A percentile compares a stretch with the other conserved stretches of the same genome.
Conservation (phyloP, 2,797 vertebrate species). For the Neosilurus mollespiculum region DNA sequence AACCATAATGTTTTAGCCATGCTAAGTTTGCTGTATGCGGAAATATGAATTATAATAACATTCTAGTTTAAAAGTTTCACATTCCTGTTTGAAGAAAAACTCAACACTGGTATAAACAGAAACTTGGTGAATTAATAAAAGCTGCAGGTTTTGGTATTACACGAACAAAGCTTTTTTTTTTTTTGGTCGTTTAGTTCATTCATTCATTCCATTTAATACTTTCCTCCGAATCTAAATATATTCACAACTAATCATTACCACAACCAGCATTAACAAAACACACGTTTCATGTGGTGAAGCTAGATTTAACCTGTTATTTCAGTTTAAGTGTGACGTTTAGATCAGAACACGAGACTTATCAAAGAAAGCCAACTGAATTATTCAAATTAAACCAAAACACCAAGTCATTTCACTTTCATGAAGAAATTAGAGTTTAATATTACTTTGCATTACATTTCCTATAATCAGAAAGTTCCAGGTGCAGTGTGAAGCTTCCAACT, state of each 20-base stretch:
- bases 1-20: not conserved
- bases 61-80: not conserved
- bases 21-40: not conserved
- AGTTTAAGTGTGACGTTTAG: not conserved
- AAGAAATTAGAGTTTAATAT: not conserved
- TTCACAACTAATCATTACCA: not conserved
- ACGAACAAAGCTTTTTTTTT: not conserved
- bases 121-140: not conserved
- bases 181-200: too few relatives aligned
- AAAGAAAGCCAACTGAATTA: not conserved
- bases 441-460: not conserved
- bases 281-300: not conserved
- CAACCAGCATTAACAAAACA: too few relatives aligned
- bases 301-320: not conserved
- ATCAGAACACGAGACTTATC: not conserved
- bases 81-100: not conserved
- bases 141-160: not conserved
- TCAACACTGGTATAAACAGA: not conserved
- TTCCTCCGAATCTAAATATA: not conserved
- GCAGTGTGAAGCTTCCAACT: not conserved
- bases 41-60: not conserved
- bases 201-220: not conserved
- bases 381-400: not conserved
- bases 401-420: not conserved
- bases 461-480: slow-evolving; percentile 9